Base-by-base conservation (phyloP, 1,140 invertebrate genomes). In the Hypsibius dujardini region DNA sequence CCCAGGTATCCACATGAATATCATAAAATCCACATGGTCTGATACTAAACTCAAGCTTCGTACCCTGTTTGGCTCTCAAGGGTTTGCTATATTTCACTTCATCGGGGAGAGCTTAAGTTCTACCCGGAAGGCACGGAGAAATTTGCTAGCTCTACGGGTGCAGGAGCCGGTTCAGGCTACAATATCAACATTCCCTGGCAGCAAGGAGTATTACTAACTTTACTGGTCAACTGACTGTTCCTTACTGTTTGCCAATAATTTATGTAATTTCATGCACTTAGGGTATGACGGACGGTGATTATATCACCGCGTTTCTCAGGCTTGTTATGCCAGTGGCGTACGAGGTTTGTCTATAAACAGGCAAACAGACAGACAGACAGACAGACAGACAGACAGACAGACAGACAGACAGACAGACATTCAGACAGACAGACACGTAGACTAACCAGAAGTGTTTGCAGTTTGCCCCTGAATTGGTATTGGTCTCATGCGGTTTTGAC, bases 401-500 rank as follows among this genome's bases (percentile, higher is more conserved):
- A 15, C n/a, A n/a, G n/a, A n/a, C n/a, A n/a, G n/a, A n/a, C n/a
- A n/a, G n/a, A n/a, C n/a, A n/a, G n/a, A n/a, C n/a, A 71, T 60
- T n/a, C 70, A 46, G 46, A 59, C 70, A 28, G 2, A 71, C 72
- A 2, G 71, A 71, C 46, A 71, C 69, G 2, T 59, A 46, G 56
- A 28, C 70, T 70, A 3, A 28, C 28, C 46, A 42, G 70, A 59
- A 82, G 83, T 81, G 81, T 79, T 80, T 81, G 46, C 81, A 92
- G 79, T 96, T 86, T 79, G 84, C 86, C 77, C 93, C 93, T 0
- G 87, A 97, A 74, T 80, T 97, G 70, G 87, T 97, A 14, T 77
- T 98, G 1, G 85, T 98, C 1, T 94, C 92, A 0, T 90, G 92
- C 71, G 93, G 94, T 1, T 97, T 95, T 79, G 93, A 97, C 83